phyloP scores from a whole-genome alignment of 2,888 invertebrate species.

The Therioaphis trifolii region DNA sequence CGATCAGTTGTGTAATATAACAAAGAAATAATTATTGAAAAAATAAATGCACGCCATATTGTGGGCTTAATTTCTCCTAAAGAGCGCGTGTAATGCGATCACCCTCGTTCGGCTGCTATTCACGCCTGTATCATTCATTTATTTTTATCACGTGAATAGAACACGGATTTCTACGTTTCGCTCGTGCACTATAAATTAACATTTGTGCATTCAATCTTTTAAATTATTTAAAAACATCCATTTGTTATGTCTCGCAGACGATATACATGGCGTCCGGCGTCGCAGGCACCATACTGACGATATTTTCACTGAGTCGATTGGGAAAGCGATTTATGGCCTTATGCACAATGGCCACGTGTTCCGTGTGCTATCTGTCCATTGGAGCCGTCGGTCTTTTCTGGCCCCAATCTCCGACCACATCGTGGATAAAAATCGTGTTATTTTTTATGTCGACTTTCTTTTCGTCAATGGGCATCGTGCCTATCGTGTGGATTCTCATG shows the following conservation, averaged over 20 bases:
- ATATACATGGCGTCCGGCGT: constrained; percentile 23
- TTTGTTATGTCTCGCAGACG: constrained; percentile 12
- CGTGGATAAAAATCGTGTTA: constrained; percentile 39
- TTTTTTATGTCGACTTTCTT: constrained; percentile 38
- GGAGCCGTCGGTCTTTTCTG: constrained; percentile 18
- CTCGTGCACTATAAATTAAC: no score
- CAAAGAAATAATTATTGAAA: no score
- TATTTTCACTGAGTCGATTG: constrained; percentile 12
- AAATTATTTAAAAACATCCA: no score
- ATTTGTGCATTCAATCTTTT: no score
- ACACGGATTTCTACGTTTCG: no score
- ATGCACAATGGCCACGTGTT: constrained; percentile 33
- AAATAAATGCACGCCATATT: no score
- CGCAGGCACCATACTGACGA: constrained; percentile 11
- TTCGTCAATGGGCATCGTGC: constrained; percentile 39
- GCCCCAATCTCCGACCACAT: neutral
- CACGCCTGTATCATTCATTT: no score
- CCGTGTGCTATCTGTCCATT: constrained; percentile 33
- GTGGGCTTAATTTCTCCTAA: no score
- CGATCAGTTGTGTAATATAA: no score
- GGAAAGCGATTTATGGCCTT: constrained; percentile 38
- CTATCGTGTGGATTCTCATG: constrained; percentile 37
- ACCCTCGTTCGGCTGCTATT: no score
- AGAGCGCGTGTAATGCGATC: neutral
- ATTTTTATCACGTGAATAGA: no score